Percentiles rank a stretch among this genome's conserved stretches.
phyloP scores from a whole-genome alignment of 2,113 vertebrate species.

The Orientallactaga bullata region DNA sequence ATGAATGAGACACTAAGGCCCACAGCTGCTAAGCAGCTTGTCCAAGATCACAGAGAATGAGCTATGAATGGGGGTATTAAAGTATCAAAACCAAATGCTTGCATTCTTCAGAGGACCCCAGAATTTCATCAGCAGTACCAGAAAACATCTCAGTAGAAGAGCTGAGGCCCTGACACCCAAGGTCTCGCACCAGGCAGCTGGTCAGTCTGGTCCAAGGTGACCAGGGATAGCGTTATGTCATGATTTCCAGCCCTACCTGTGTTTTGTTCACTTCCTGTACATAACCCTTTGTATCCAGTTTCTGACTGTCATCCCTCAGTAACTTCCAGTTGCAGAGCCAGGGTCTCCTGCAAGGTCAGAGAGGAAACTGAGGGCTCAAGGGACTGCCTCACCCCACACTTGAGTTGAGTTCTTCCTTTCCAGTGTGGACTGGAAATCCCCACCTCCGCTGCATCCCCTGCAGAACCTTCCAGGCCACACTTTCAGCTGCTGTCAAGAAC shows the following conservation, averaged over 20 bases:
- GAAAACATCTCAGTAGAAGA: background rate
- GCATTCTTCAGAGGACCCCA: too few relatives aligned
- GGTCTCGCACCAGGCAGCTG: background rate
- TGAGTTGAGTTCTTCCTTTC: slow-evolving; percentile 25
- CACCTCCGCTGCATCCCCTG: background rate
- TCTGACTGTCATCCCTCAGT: background rate
- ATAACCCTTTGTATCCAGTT: background rate
- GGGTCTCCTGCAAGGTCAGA: background rate
- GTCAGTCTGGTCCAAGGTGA: background rate
- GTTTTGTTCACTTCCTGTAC: background rate
- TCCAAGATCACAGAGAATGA: background rate
- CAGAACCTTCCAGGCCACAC: background rate
- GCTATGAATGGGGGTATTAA: fast-evolving
- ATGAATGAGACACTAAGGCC: background rate
- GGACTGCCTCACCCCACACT: background rate
- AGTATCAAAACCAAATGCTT: background rate
- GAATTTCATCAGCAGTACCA: background rate
- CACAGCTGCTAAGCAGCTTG: too few relatives aligned
- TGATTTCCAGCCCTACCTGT: background rate
- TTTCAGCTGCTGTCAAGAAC: fast-evolving
- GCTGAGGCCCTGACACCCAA: background rate
- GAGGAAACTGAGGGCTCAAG: slow-evolving; percentile 55
- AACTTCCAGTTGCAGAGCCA: slow-evolving; percentile 24
- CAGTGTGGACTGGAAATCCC: slow-evolving; percentile 60
- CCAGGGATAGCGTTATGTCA: background rate